A percentile compares a stretch with the other conserved stretches of the same genome.
phyloP scores from a whole-genome alignment of 1,140 invertebrate species.

The Heterodera schachtii region DNA sequence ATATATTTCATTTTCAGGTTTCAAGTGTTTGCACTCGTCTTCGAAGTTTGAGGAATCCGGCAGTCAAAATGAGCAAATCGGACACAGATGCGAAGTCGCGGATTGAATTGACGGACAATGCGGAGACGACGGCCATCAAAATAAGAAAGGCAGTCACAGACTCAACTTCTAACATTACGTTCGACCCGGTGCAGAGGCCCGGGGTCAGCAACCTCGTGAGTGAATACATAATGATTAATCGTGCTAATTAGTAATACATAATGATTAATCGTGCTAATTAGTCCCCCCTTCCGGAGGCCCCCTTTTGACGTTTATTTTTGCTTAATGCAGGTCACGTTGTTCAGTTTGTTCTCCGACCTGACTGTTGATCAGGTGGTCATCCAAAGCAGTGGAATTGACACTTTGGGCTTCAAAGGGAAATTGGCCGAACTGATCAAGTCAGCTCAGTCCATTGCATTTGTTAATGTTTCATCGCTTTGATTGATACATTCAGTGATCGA shows the following conservation, averaged over 20 bases:
- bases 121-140: conserved; percentile 79
- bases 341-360: conserved; percentile 32
- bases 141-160: conserved; percentile 90
- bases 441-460: neutral
- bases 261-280: no score
- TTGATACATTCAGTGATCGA: neutral
- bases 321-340: conserved; percentile 29
- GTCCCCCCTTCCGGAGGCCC: no score
- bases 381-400: conserved; percentile 38
- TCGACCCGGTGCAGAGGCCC: conserved; percentile 49
- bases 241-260: no score
- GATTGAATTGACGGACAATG: conserved; percentile 80
- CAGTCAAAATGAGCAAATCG: conserved; percentile 97
- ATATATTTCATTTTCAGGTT: conserved; percentile 64
- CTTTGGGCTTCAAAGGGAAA: conserved; percentile 37
- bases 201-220: conserved; percentile 48
- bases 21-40: conserved; percentile 71
- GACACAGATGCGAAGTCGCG: conserved; percentile 77
- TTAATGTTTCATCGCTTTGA: no score
- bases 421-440: conserved; percentile 14
- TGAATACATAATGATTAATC: neutral
- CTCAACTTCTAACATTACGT: conserved; percentile 38
- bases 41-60: conserved; percentile 80
- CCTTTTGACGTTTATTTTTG: neutral
- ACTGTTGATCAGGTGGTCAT: conserved; percentile 26